phyloP scores from a whole-genome alignment of 2,113 vertebrate species.

The Aptenodytes forsteri region DNA sequence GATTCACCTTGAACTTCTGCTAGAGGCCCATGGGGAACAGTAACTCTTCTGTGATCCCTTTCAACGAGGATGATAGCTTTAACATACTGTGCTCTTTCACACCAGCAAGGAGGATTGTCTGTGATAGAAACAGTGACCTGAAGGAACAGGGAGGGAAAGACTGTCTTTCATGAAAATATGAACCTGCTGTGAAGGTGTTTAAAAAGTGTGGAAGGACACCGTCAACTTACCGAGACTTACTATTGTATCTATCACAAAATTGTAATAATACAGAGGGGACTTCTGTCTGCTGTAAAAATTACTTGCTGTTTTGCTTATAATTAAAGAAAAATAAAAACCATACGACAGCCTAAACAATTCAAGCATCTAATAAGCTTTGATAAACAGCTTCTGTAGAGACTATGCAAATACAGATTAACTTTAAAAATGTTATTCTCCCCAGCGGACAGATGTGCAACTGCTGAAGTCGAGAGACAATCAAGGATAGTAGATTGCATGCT shows the following conservation, averaged over 20 bases:
- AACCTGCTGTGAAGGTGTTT: neutral
- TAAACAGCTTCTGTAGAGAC: neutral
- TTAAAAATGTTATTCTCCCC: neutral
- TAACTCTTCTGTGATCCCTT: neutral
- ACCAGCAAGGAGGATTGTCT: neutral
- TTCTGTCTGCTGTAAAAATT: neutral
- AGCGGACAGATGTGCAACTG: neutral
- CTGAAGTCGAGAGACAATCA: neutral
- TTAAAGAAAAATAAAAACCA: neutral
- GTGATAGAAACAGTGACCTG: neutral
- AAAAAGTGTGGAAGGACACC: neutral
- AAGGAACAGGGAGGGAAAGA: neutral
- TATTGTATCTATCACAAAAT: neutral
- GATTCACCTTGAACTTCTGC: neutral
- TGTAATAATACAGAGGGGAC: neutral
- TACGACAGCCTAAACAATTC: neutral
- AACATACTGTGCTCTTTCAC: neutral
- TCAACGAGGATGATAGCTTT: neutral
- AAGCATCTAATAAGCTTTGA: neutral
- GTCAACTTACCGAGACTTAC: neutral
- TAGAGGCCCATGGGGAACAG: neutral
- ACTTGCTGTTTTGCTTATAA: neutral
- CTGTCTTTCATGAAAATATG: neutral
- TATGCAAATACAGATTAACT: constrained; percentile 24
- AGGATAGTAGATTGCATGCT: neutral